A percentile compares a stretch with the other conserved stretches of the same genome.
These are phyloP conservation scores for Gouania willdenowi DNA, from an alignment of 2,797 vertebrate genomes.

Conservation along the genomic window DNA sequence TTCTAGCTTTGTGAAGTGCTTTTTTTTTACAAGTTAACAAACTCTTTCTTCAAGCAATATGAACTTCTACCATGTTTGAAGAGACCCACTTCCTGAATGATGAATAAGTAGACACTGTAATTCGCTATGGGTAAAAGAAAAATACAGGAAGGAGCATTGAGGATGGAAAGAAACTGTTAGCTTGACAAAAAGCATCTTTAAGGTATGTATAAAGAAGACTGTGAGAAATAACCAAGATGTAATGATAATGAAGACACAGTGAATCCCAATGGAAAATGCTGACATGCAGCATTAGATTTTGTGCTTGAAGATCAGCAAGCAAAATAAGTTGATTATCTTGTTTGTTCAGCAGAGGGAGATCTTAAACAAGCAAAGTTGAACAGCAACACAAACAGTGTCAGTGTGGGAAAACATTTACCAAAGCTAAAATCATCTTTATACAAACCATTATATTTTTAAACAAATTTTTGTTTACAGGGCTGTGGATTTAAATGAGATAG, in stretches of 20 bases:
- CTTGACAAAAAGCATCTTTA: constrained; percentile 38
- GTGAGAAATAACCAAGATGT: constrained; percentile 24
- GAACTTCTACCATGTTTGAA: too few relatives aligned
- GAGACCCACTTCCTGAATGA: too few relatives aligned
- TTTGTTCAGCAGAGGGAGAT: constrained; percentile 10
- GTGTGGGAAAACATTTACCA: too few relatives aligned
- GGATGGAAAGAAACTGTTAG: constrained; percentile 23
- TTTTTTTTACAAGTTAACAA: too few relatives aligned
- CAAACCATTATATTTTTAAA: background rate
- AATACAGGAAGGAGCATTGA: constrained; percentile 17
- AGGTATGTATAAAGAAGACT: constrained; percentile 35
- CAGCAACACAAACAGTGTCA: constrained; percentile 15
- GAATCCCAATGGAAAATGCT: constrained; percentile 41
- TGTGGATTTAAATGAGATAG: too few relatives aligned
- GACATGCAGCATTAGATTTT: constrained; percentile 20
- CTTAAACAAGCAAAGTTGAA: constrained; percentile 4
- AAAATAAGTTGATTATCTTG: constrained; percentile 11
- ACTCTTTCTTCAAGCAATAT: too few relatives aligned
- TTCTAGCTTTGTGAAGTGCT: too few relatives aligned
- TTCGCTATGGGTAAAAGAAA: too few relatives aligned
- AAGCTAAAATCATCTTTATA: too few relatives aligned
- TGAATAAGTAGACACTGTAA: too few relatives aligned
- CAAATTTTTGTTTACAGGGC: too few relatives aligned
- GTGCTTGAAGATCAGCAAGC: constrained; percentile 17
- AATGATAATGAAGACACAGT: constrained; percentile 27